Conservation (phyloP, 2,888 invertebrate genomes). For the Conomelus anceps region DNA sequence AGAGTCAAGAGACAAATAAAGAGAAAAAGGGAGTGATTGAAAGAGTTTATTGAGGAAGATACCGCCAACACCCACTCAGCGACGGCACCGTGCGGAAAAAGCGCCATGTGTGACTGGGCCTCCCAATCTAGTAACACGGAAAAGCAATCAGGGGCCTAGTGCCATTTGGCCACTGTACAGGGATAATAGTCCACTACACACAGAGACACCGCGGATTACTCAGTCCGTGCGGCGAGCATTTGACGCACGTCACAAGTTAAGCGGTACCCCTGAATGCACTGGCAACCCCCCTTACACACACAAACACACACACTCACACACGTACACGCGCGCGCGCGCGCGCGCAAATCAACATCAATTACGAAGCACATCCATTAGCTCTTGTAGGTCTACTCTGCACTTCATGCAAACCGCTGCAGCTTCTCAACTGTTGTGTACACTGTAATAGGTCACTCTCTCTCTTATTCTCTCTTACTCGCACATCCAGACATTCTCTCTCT, state of each 20-base stretch:
- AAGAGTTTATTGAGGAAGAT: too few species aligned
- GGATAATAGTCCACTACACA: not conserved
- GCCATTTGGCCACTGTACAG: not conserved
- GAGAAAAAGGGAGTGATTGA: too few species aligned
- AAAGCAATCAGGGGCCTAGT: not conserved
- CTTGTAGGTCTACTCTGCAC: not conserved
- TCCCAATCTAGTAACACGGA: not conserved
- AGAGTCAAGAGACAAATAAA: too few species aligned
- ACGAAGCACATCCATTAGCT: constrained; percentile 10
- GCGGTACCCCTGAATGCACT: too few species aligned
- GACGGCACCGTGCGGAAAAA: too few species aligned
- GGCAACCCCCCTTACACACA: not conserved
- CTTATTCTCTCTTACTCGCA: too few species aligned
- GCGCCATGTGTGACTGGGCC: too few species aligned
- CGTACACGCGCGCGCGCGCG: not conserved
- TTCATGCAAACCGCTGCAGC: not conserved
- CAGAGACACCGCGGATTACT: not conserved
- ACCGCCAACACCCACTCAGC: too few species aligned
- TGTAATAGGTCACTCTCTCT: too few species aligned
- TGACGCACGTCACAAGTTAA: too few species aligned
- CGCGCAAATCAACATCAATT: constrained; percentile 15
- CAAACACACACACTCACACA: not conserved
- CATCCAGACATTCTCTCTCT: too few species aligned
- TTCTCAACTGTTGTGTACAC: too few species aligned
- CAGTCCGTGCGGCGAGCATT: not conserved